Conservation (phyloP, 1,140 invertebrate genomes). For the Potamilus streckersoni region DNA sequence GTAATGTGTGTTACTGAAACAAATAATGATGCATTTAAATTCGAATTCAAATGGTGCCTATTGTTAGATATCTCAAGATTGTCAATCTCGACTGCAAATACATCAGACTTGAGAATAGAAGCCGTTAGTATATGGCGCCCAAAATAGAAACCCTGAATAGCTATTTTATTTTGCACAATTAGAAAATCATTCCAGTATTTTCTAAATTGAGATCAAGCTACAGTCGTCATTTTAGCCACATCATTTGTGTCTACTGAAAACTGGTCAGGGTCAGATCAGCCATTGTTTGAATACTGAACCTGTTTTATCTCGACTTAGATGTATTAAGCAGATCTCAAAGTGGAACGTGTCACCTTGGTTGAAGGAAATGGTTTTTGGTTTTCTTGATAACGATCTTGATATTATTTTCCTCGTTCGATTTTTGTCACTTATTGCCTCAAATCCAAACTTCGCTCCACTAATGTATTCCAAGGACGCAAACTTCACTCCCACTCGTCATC, state of each 20-base stretch:
- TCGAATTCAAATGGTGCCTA: not conserved
- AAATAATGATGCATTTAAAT: slow-evolving; percentile 13
- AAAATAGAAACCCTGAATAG: not conserved
- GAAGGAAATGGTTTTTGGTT: slow-evolving; percentile 10
- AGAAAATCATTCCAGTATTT: slow-evolving; percentile 20
- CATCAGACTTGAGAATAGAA: slow-evolving; percentile 6
- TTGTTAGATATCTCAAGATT: slow-evolving; percentile 8
- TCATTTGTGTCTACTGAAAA: slow-evolving; percentile 4
- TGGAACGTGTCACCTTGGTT: slow-evolving; percentile 4
- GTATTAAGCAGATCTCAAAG: slow-evolving; percentile 14
- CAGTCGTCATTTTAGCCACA: slow-evolving; percentile 7
- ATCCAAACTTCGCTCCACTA: too few species aligned
- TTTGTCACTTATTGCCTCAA: too few species aligned
- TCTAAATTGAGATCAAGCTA: not conserved
- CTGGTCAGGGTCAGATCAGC: not conserved
- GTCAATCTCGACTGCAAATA: slow-evolving; percentile 24
- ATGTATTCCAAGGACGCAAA: too few species aligned
- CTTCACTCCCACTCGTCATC: too few species aligned
- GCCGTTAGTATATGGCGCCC: slow-evolving; percentile 11
- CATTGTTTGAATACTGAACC: slow-evolving; percentile 20
- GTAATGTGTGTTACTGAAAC: slow-evolving; percentile 17
- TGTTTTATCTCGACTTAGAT: not conserved
- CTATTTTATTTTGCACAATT: not conserved
- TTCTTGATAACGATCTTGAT: slow-evolving; percentile 12
- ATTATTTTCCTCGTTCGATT: not conserved